Percentiles rank a stretch among this genome's conserved stretches.
Evolutionary conservation across 2,113 vertebrate genomes (phyloP).

Genomic region (Microcebus jonahi): DNA sequence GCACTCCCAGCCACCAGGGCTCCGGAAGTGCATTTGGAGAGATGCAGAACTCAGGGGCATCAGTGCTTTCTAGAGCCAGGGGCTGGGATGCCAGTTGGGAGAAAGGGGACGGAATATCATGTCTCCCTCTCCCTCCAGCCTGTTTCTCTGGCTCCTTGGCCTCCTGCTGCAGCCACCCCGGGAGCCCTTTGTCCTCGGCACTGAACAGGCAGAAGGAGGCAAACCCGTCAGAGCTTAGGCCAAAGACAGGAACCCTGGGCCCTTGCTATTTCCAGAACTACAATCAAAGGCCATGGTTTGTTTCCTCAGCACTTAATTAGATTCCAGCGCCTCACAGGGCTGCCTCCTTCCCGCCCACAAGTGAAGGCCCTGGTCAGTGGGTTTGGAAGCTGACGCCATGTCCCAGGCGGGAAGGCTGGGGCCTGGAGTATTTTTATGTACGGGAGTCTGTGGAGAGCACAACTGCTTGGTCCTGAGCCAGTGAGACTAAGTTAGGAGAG

Average conservation of each 20-base stretch:
- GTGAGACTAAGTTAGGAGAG: slow-evolving; percentile 33
- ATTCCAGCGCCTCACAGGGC: slow-evolving; percentile 9
- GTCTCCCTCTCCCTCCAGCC: not conserved
- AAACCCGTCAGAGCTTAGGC: not conserved
- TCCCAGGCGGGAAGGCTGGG: slow-evolving; percentile 28
- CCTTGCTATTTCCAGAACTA: slow-evolving; percentile 67
- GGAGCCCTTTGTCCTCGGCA: not conserved
- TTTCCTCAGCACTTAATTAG: slow-evolving; percentile 71
- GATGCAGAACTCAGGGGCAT: not conserved
- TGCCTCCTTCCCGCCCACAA: slow-evolving; percentile 54
- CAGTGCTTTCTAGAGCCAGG: not conserved
- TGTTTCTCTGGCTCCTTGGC: not conserved
- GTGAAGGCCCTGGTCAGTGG: slow-evolving; percentile 44
- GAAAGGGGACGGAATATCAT: not conserved
- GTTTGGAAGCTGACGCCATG: slow-evolving; percentile 53
- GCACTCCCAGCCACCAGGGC: not conserved
- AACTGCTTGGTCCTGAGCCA: slow-evolving; percentile 62
- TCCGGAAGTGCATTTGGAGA: not conserved
- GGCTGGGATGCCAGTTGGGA: not conserved
- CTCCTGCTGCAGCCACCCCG: not conserved
- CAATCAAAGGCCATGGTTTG: slow-evolving; percentile 69
- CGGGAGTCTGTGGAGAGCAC: slow-evolving; percentile 42
- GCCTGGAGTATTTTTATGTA: slow-evolving; percentile 66
- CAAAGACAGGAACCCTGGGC: slow-evolving; percentile 62
- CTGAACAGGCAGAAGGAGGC: not conserved